A percentile compares a stretch with the other conserved stretches of the same genome.
Evolutionary conservation across 2,888 invertebrate species (phyloP).

Genomic region (Nephrocerus scutellatus): DNA sequence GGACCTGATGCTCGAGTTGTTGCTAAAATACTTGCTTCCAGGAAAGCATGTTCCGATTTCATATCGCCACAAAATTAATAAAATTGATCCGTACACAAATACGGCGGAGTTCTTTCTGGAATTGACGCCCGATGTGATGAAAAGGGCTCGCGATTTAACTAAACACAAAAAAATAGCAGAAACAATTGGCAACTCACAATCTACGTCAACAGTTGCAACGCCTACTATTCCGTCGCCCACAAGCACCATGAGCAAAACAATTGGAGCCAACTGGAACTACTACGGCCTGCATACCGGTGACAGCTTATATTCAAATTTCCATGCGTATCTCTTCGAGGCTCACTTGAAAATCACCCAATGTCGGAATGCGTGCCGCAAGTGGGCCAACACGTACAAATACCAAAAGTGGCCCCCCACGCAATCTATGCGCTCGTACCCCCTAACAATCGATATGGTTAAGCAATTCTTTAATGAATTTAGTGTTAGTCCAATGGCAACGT

Average conservation of each 20-base stretch:
- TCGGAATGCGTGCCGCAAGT: constrained; percentile 64
- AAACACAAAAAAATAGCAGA: constrained; percentile 37
- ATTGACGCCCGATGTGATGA: constrained; percentile 57
- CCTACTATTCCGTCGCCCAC: constrained; percentile 32
- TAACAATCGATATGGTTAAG: constrained; percentile 41
- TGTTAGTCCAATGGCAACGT: constrained; percentile 15
- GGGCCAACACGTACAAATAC: constrained; percentile 74
- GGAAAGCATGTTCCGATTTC: constrained; percentile 69
- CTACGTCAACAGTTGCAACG: constrained; percentile 16
- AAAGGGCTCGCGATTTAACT: constrained; percentile 40
- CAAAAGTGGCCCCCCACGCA: constrained; percentile 40
- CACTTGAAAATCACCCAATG: constrained; percentile 69
- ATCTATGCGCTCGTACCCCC: constrained; percentile 27
- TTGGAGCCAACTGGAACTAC: constrained; percentile 52
- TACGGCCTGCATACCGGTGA: constrained; percentile 53
- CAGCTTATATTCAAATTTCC: constrained; percentile 71
- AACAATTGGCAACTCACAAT: constrained; percentile 19
- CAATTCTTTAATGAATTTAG: constrained; percentile 44
- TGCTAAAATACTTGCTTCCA: constrained; percentile 76
- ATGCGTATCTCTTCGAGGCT: constrained; percentile 81
- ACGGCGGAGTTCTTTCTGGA: constrained; percentile 70
- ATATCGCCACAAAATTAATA: constrained; percentile 63
- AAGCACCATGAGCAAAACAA: constrained; percentile 45
- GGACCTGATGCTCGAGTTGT: constrained; percentile 88
- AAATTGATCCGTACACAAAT: constrained; percentile 65